phyloP scores from a whole-genome alignment of 2,888 invertebrate species.

The Scaptomyza reducta region DNA sequence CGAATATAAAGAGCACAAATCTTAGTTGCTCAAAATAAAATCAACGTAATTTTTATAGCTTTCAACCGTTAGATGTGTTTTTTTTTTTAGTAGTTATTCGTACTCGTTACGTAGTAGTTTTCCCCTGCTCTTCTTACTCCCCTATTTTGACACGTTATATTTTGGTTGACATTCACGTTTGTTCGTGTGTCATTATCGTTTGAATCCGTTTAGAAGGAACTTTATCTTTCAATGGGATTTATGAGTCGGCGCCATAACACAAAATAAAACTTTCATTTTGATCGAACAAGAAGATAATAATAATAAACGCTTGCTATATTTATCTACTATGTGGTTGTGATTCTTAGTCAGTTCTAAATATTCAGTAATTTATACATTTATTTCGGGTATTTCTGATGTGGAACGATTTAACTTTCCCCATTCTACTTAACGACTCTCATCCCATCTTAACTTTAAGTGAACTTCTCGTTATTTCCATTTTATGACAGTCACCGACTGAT shows the following conservation, averaged over 20 bases:
- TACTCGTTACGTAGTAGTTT: slow-evolving; percentile 13
- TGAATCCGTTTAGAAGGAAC: slow-evolving; percentile 34
- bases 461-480: neutral
- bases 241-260: slow-evolving; percentile 55
- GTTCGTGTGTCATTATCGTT: slow-evolving; percentile 74
- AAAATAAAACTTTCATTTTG: slow-evolving; percentile 21
- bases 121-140: slow-evolving; percentile 41
- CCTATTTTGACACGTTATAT: slow-evolving; percentile 68
- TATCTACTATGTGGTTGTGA: neutral
- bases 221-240: slow-evolving; percentile 45
- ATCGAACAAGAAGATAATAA: slow-evolving; percentile 36
- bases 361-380: neutral
- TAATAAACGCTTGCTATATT: neutral
- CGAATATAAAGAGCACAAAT: slow-evolving; percentile 48
- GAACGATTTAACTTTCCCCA: neutral
- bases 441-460: slow-evolving; percentile 25
- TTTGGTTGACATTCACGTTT: slow-evolving; percentile 70
- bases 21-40: slow-evolving; percentile 75
- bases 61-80: slow-evolving; percentile 55
- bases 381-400: neutral
- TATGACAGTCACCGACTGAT: slow-evolving; percentile 13
- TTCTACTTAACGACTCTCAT: neutral
- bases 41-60: slow-evolving; percentile 75
- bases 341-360: neutral
- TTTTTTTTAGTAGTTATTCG: slow-evolving; percentile 11